Evolutionary conservation across 2,113 vertebrate species (phyloP), one percentile per base, ranked within the genome.

Genomic region (Poeciliopsis occidentalis): DNA sequence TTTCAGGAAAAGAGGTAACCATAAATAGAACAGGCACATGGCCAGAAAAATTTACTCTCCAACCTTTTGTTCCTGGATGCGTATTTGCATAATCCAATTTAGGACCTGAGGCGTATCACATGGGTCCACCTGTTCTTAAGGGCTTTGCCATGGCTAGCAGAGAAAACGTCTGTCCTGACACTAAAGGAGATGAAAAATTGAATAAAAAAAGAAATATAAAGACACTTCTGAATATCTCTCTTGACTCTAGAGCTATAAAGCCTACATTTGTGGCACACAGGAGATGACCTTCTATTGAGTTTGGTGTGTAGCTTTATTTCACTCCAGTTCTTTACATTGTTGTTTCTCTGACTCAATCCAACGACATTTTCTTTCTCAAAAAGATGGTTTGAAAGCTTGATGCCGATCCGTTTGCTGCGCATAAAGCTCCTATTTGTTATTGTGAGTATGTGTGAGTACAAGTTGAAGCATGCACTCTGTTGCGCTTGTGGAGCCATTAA

Each of bases 81-180:
- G 71, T 57, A 89, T 92, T 92, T 89, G 82, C 79, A 89, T 89
- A 92, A 92, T 90, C 87, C 83, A 89, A 84, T 88, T 83, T 80
- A 84, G 79, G 82, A 80, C 79, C 76, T 76, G 41, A 73, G 71
- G 68, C 81, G 72, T 64, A 69, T 89, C 83, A 86, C 85, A 81
- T 77, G 82, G 54, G 44, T 78, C 73, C 51, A 74, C 64, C 78
- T 84, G 73, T 83, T 76, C 82, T 30, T 60, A 71, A 65, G 60
- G n/a, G 19, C 64, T 69, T 66, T 44, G 67, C 54, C 73, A 64
- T 76, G 71, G 69, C 61, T 47, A 31, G 41, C n/a, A 84, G 69
- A 64, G 34, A 69, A 76, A 83, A 39, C 3, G 7, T 34, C 26
- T 41, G 19, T 29, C 62, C 64, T 41, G 31, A 71, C 32, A 66